Conservation (phyloP, 2,888 invertebrate species). For the Gryllus longicercus region DNA sequence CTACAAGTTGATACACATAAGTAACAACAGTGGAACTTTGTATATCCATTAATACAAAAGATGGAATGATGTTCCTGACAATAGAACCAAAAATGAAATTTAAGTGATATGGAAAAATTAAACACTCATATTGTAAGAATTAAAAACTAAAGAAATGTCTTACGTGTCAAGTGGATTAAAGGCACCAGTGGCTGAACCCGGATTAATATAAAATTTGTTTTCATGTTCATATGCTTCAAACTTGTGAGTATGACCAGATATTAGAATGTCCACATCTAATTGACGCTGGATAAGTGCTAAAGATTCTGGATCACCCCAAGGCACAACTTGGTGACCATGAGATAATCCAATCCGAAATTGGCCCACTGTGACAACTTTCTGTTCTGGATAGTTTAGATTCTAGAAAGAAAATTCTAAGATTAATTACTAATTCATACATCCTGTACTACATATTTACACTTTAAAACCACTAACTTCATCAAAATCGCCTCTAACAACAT, state of each 20-base stretch:
- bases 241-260: constrained; percentile 97
- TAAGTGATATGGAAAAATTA: neutral
- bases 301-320: constrained; percentile 94
- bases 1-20: constrained; percentile 95
- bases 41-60: constrained; percentile 98
- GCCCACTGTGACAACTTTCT: constrained; percentile 97
- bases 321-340: constrained; percentile 97
- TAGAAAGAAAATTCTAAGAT: constrained; percentile 44
- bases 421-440: neutral
- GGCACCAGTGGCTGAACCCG: constrained; percentile 97
- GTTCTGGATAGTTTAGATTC: constrained; percentile 91
- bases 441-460: neutral
- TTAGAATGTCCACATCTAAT: constrained; percentile 96
- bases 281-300: constrained; percentile 92
- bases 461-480: constrained; percentile 73
- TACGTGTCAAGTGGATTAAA: constrained; percentile 90
- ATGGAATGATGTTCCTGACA: constrained; percentile 82
- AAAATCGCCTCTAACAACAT: constrained; percentile 96
- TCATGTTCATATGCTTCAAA: constrained; percentile 98
- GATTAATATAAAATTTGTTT: constrained; percentile 98
- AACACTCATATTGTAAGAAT: neutral
- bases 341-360: constrained; percentile 97
- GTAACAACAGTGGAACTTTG: constrained; percentile 96
- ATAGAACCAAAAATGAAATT: neutral
- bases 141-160: constrained; percentile 41